These are phyloP conservation scores for Drosophila navojoa DNA, from an alignment of 1,140 invertebrate species.

Conservation along the genomic window DNA sequence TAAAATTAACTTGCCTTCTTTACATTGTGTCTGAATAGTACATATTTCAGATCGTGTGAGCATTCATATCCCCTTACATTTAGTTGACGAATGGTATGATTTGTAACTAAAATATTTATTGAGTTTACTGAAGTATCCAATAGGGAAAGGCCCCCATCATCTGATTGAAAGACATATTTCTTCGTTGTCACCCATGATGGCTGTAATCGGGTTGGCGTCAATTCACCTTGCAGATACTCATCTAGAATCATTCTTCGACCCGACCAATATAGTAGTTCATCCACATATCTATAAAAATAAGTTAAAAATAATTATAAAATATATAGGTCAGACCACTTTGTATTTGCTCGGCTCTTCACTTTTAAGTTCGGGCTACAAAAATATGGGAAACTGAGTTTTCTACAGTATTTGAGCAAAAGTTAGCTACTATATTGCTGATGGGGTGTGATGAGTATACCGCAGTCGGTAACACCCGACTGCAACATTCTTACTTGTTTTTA, in stretches of 20 bases:
- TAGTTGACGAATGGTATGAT: conserved; percentile 92
- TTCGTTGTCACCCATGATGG: conserved; percentile 91
- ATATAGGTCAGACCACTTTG: not conserved
- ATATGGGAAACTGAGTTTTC: no score
- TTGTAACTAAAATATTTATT: conserved; percentile 90
- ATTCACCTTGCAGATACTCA: conserved; percentile 91
- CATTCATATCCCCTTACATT: conserved; percentile 93
- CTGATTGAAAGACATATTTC: conserved; percentile 92
- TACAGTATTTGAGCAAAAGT: no score
- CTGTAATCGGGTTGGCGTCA: conserved; percentile 89
- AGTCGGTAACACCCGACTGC: no score
- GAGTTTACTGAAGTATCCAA: conserved; percentile 90
- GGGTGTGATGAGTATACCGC: no score
- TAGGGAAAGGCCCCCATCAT: conserved; percentile 91
- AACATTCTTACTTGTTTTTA: no score
- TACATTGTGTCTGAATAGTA: conserved; percentile 93
- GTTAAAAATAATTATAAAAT: no score
- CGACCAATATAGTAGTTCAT: conserved; percentile 93
- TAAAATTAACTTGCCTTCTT: conserved; percentile 90
- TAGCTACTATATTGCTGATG: no score
- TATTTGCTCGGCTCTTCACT: no score
- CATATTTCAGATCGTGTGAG: conserved; percentile 91
- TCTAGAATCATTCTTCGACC: conserved; percentile 91
- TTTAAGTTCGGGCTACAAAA: not conserved
- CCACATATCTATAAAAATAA: conserved; percentile 88